Evolutionary conservation across 2,888 invertebrate species (phyloP), one percentile per base, ranked within the genome.

Genomic region (Agriopis marginaria): DNA sequence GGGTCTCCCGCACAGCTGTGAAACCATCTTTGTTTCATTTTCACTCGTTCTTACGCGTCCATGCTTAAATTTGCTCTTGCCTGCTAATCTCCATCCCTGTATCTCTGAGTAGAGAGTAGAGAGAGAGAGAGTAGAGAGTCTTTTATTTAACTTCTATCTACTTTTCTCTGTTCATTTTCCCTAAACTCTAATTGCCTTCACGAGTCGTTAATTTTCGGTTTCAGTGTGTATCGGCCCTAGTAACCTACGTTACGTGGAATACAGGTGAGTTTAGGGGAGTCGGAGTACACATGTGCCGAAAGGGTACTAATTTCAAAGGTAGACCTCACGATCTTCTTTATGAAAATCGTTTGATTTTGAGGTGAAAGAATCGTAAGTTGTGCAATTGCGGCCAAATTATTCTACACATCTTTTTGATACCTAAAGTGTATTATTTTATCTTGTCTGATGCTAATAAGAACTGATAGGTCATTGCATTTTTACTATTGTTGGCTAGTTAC

Each of bases 241-340:
- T n/a, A n/a, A 10, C 17, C 17, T 56, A 47, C 10, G 47, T 58
- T 45, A 45, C 8, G 32, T 44, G 9, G 23, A 63, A 59, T 59
- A 66, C 39, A 40, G 45, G 12, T 11, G 12, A 23, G 49, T 64
- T 64, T 56, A 61, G 49, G 55, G 32, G 56, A 63, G 59, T 65
- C 53, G 32, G 56, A 63, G 59, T 65, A 60, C 65, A 66, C 65
- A 69, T 75, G 70, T 72, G 72, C 63, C 50, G 72, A 73, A 70
- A 72, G 67, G 73, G 58, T 72, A 73, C 76, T 75, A 71, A 76
- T 76, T 76, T 71, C 69, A 73, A 73, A 72, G 72, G 72, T 66
- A 73, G 70, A 68, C 76, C 70, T 63, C 67, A 71, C 63, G 63
- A 73, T 68, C 65, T 59, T 69, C 58, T 73, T 76, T 71, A 76